These are phyloP conservation scores for Ichneumon xanthorius DNA, from an alignment of 2,888 invertebrate species.

Conservation along the genomic window DNA sequence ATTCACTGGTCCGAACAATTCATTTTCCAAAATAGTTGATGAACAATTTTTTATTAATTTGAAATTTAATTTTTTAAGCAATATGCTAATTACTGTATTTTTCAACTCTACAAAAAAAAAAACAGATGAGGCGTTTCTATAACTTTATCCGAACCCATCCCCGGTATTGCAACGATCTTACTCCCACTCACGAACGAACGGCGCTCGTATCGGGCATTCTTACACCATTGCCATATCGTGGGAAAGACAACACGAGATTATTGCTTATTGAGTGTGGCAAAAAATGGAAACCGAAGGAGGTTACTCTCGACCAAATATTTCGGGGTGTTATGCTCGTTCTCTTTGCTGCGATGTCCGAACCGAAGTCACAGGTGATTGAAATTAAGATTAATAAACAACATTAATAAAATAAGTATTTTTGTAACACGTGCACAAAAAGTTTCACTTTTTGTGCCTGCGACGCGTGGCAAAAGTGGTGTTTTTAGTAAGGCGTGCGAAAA, in stretches of 20 bases:
- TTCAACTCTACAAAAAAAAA: conserved; percentile 30
- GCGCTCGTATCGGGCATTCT: conserved; percentile 89
- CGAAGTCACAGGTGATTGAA: conserved; percentile 88
- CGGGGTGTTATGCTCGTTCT: conserved; percentile 89
- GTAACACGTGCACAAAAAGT: too few relatives aligned
- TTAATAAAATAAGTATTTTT: too few relatives aligned
- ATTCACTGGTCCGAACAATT: neutral
- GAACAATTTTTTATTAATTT: neutral
- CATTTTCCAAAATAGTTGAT: neutral
- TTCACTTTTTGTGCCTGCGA: too few relatives aligned
- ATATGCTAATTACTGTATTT: conserved; percentile 13
- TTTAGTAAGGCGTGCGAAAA: too few relatives aligned
- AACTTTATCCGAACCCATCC: conserved; percentile 89
- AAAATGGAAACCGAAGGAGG: conserved; percentile 91
- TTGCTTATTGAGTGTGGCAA: conserved; percentile 90
- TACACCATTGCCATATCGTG: conserved; percentile 89
- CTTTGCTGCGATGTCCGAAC: conserved; percentile 92
- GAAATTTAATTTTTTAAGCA: neutral
- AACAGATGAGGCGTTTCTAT: conserved; percentile 90
- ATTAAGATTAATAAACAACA: neutral
- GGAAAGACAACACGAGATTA: conserved; percentile 89
- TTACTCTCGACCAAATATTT: conserved; percentile 89
- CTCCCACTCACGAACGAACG: conserved; percentile 88
- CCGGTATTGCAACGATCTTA: conserved; percentile 87
- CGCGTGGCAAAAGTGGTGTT: too few relatives aligned